A percentile compares a stretch with the other conserved stretches of the same genome.
These are phyloP conservation scores for Oxyteleia sp. DNA, from an alignment of 2,888 invertebrate species.

Conservation along the genomic window DNA sequence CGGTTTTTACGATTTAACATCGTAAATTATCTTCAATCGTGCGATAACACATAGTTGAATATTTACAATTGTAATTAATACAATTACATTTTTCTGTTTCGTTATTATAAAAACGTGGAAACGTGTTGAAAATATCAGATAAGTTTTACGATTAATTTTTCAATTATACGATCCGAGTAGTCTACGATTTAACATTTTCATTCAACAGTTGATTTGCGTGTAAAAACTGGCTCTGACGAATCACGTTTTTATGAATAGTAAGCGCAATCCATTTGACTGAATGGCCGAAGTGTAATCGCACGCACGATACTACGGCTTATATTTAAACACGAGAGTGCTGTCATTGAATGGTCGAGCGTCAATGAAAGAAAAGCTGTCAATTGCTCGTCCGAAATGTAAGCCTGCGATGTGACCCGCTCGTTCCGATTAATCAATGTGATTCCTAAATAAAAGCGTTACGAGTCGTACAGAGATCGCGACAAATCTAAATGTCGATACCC, in stretches of 20 bases:
- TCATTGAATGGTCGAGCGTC: slow-evolving; percentile 22
- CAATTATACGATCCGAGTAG: no score
- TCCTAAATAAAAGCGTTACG: slow-evolving; percentile 48
- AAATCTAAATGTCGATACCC: slow-evolving; percentile 55
- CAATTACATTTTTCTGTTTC: no score
- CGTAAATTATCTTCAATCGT: no score
- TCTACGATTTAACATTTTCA: no score
- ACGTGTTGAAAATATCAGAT: no score
- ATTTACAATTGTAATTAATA: no score
- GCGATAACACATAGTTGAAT: no score
- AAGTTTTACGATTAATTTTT: no score
- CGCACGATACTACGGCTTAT: slow-evolving; percentile 19
- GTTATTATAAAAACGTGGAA: no score
- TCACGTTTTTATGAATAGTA: no score
- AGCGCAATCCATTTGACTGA: neutral
- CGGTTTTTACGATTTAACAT: no score
- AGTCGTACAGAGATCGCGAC: slow-evolving; percentile 49
- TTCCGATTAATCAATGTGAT: slow-evolving; percentile 44
- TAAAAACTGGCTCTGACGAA: slow-evolving; percentile 4
- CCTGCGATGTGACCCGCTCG: slow-evolving; percentile 15
- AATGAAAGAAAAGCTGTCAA: slow-evolving; percentile 47
- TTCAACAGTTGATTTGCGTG: no score
- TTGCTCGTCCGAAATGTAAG: slow-evolving; percentile 37
- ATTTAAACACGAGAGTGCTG: slow-evolving; percentile 20
- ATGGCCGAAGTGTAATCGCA: slow-evolving; percentile 12